These are phyloP conservation scores for Pristionchus maxplancki DNA, from an alignment of 2,888 invertebrate genomes.

Conservation along the genomic window DNA sequence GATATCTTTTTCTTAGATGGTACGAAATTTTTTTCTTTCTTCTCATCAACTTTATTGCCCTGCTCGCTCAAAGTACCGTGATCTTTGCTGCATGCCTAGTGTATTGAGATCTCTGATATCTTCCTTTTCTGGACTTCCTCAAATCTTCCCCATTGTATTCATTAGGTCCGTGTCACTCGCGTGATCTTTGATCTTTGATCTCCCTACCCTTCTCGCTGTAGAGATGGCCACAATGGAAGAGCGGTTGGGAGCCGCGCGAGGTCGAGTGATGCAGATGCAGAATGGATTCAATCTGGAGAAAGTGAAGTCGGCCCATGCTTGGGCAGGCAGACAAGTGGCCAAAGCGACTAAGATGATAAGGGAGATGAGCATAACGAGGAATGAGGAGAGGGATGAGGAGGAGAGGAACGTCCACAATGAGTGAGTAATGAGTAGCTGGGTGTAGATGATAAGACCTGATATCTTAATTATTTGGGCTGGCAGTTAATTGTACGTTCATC, in stretches of 20 bases:
- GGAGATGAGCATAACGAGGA: constrained; percentile 63
- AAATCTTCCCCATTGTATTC: too few relatives aligned
- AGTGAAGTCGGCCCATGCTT: constrained; percentile 59
- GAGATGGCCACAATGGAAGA: constrained; percentile 49
- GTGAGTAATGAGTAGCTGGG: too few relatives aligned
- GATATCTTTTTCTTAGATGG: too few relatives aligned
- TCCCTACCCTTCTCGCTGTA: not conserved
- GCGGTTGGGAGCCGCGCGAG: constrained; percentile 37
- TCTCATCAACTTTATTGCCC: too few relatives aligned
- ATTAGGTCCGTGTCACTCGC: too few relatives aligned
- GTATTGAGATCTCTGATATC: not conserved
- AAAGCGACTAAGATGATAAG: constrained; percentile 72
- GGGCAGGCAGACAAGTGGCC: constrained; percentile 74
- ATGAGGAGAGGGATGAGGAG: constrained; percentile 58
- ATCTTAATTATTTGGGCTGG: too few relatives aligned
- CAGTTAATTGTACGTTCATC: too few relatives aligned
- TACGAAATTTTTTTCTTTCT: too few relatives aligned
- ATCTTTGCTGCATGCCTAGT: not conserved
- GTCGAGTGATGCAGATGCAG: constrained; percentile 40
- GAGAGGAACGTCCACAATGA: constrained; percentile 4
- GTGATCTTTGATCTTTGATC: constrained; percentile 23
- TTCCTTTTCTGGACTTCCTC: not conserved
- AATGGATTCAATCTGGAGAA: constrained; percentile 39
- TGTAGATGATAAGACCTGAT: too few relatives aligned
- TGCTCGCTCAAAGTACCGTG: too few relatives aligned